Evolutionary conservation across 2,797 vertebrate species (phyloP), one percentile per base, ranked within the genome.

Genomic region (Psittacula derbiana): DNA sequence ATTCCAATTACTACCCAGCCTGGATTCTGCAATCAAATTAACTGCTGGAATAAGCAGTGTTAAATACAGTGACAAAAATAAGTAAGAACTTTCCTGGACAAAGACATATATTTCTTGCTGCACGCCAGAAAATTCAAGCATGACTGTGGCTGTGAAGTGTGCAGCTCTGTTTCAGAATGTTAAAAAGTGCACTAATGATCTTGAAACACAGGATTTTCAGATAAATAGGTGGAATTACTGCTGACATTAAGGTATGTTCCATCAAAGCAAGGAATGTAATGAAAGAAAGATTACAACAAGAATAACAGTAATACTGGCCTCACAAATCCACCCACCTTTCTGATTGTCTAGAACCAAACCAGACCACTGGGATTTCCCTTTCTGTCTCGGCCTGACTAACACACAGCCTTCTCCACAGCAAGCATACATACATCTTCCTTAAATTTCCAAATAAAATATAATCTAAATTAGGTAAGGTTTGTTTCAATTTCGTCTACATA

Each of bases 51-150:
- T 23, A 79, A 93, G 40, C 31, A 71, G 21, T 4, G 21, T 72
- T 86, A 90, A 82, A 80, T 17, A 27, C 36, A 88, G 55, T 91
- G 41, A 13, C 4, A 67, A 89, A 89, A 57, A 38, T 5, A 55
- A n/a, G 28, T 40, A 61, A 4, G 5, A 52, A 7, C 21, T 69
- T 84, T 73, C 76, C 57, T 64, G 52, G 62, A 53, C 19, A 71
- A 69, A 70, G 36, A 38, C 15, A 15, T 8, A 20, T 25, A 88
- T 64, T 60, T 31, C 23, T 67, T 23, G 17, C 28, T 41, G 31
- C 28, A n/a, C 79, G 40, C 30, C 67, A 88, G 41, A 64, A 92
- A 88, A 81, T 60, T 84, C 58, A 86, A 41, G 66, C 28, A n/a
- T 4, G 12, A 62, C 10, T 72, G 66, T 49, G 62, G 43, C 40